Evolutionary conservation across 2,113 vertebrate species (phyloP).

Genomic region (Lanius ludovicianus): DNA sequence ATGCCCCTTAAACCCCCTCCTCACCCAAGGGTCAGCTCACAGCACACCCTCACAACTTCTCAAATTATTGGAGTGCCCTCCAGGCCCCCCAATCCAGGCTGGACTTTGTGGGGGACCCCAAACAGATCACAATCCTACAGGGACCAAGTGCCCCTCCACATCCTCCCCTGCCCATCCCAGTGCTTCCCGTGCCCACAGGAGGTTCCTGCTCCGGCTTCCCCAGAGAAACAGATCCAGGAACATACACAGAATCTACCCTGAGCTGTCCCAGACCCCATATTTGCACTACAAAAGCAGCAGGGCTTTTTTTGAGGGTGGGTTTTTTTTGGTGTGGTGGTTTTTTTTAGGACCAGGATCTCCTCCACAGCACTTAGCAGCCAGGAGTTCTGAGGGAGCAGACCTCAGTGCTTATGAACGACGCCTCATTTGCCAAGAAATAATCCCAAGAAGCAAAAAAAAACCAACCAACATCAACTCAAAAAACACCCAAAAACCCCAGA

Average conservation of each 20-base stretch:
- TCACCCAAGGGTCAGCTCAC: accelerated
- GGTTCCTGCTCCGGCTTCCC: background rate
- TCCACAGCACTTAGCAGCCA: slow-evolving; percentile 29
- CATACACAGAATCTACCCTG: background rate
- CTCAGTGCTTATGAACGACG: background rate
- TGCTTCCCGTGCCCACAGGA: background rate
- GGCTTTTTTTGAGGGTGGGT: background rate
- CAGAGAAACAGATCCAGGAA: background rate
- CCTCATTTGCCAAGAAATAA: slow-evolving; percentile 57
- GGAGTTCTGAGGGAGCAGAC: slow-evolving; percentile 38
- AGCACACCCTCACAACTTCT: background rate
- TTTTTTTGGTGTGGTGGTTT: background rate
- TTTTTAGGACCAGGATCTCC: slow-evolving; percentile 17
- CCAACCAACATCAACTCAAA: background rate
- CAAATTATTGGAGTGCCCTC: background rate
- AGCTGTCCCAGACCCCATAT: background rate
- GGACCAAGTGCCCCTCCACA: accelerated
- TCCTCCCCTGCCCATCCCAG: background rate
- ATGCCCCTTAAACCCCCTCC: background rate
- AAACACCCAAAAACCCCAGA: background rate
- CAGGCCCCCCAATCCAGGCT: background rate
- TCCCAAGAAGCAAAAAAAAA: background rate
- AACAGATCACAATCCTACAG: background rate
- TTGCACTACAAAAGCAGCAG: background rate
- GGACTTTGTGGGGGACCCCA: background rate